Percentiles rank a stretch among this genome's conserved stretches.
phyloP scores from a whole-genome alignment of 1,140 invertebrate species.

The Cherax quadricarinatus region DNA sequence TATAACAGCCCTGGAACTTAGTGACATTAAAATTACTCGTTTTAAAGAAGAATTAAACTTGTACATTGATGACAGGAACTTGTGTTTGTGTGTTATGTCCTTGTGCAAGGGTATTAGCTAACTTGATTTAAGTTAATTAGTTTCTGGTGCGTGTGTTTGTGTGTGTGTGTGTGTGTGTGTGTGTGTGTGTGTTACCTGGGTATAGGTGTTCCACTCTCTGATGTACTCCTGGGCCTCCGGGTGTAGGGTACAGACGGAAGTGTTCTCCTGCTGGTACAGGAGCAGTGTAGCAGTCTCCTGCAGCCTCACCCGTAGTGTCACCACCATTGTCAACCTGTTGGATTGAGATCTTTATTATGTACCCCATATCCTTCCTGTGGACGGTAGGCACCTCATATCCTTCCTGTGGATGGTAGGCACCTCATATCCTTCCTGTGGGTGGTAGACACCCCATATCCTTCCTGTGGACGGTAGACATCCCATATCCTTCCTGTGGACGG shows the following conservation, averaged over 20 bases:
- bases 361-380: background rate
- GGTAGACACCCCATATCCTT: too few species aligned
- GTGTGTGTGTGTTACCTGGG: constrained; percentile 3
- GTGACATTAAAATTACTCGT: too few species aligned
- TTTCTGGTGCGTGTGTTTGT: too few species aligned
- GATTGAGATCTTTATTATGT: background rate
- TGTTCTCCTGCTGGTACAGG: constrained; percentile 57
- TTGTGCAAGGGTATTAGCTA: too few species aligned
- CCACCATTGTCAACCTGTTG: constrained; percentile 8
- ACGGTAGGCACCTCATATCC: background rate
- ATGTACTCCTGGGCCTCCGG: constrained; percentile 14
- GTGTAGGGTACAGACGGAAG: constrained; percentile 29
- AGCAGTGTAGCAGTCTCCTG: constrained; percentile 46
- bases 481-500: too few species aligned
- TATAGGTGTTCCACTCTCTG: constrained; percentile 28
- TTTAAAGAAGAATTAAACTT: too few species aligned
- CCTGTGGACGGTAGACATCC: too few species aligned
- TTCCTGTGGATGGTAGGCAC: too few species aligned
- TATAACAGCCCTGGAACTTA: too few species aligned
- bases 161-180: too few species aligned
- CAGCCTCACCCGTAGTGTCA: constrained; percentile 34
- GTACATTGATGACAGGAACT: background rate
- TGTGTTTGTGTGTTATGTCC: background rate
- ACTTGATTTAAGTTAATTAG: too few species aligned
- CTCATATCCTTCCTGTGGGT: too few species aligned